Evolutionary conservation across 1,140 invertebrate genomes (phyloP), one percentile per base, ranked within the genome.

Genomic region (Macrobrachium rosenbergii): DNA sequence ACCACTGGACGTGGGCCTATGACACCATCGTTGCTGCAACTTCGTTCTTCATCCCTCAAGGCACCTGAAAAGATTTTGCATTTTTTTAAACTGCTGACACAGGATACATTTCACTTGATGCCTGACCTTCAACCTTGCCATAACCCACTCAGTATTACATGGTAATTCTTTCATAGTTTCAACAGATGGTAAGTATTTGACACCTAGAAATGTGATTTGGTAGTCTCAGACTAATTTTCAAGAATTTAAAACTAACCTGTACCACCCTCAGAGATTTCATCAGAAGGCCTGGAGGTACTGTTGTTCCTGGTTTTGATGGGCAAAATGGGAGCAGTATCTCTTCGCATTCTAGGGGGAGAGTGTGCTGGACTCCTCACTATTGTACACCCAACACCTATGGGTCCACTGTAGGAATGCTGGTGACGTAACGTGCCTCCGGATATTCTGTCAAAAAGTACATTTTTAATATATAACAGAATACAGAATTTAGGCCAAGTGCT

Each of bases 311-410:
- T 62, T 60, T 87, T 87, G 67, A 87, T 73, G 64, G 85, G 85
- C 23, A 87, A 62, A 43, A 59, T 81, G 19, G 84, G 77, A 62
- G 77, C 91, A 91, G 43, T 91, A 82, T 88, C 87, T 64, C 82
- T 58, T 88, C 93, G 93, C 21, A 92, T 92, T 28, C 93, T 90
- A 0, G 94, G 94, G n/a, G 95, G 92, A 90, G 91, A 93, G 91
- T 93, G 90, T 91, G 93, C 88, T 90, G 90, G 93, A 92, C 90
- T 91, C n/a, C 84, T 84, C 14, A 88, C 77, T 5, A 88, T 75
- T 45, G 87, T 80, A n/a, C 87, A 88, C 7, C 87, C 87, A 23
- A 88, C 82, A 28, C 59, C 87, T 6, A 88, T 67, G 23, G 87
- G 89, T 19, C 76, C 69, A 43, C 79, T 83, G 59, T 87, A 87